phyloP scores from a whole-genome alignment of 2,113 vertebrate genomes.

The Girardinichthys multiradiatus region DNA sequence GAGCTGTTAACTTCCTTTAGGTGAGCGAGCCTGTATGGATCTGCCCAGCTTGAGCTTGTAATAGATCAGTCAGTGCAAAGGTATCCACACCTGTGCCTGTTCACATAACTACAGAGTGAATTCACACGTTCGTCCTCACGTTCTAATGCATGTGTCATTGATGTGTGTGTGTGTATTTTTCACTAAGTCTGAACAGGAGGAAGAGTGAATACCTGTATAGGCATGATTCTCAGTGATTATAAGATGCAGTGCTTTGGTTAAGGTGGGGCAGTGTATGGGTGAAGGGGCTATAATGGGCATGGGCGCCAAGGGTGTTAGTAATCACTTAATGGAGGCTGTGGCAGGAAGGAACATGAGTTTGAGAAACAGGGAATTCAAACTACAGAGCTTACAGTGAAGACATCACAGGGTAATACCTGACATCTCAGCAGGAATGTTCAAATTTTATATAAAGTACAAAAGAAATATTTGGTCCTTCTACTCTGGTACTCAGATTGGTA shows the following conservation, averaged over 20 bases:
- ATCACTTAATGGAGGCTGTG: constrained; percentile 74
- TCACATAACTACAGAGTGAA: constrained; percentile 15
- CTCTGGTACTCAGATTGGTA: constrained; percentile 73
- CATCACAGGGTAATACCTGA: constrained; percentile 21
- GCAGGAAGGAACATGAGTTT: constrained; percentile 75
- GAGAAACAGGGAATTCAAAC: constrained; percentile 67
- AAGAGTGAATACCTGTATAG: constrained; percentile 63
- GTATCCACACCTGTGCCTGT: constrained; percentile 68
- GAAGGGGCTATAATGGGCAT: constrained; percentile 50
- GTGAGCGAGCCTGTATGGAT: constrained; percentile 61
- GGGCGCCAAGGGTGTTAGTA: constrained; percentile 66
- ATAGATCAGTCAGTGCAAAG: constrained; percentile 67
- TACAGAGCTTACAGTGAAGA: constrained; percentile 60
- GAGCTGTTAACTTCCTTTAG: constrained; percentile 50
- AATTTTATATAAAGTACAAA: constrained; percentile 3
- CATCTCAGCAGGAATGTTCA: constrained; percentile 58
- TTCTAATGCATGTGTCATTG: constrained; percentile 16
- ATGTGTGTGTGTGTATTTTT: constrained; percentile 9
- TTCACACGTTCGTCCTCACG: constrained; percentile 34
- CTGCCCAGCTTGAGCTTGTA: constrained; percentile 52
- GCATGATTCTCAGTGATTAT: constrained; percentile 73
- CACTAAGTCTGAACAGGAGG: constrained; percentile 32
- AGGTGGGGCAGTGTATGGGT: constrained; percentile 22
- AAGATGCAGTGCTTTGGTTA: constrained; percentile 57
- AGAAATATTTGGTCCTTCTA: constrained; percentile 81